Evolutionary conservation across 35 echinoderm and acorn worm genomes (phyloP).

Genomic region (Hemicentrotus pulcherrimus): DNA sequence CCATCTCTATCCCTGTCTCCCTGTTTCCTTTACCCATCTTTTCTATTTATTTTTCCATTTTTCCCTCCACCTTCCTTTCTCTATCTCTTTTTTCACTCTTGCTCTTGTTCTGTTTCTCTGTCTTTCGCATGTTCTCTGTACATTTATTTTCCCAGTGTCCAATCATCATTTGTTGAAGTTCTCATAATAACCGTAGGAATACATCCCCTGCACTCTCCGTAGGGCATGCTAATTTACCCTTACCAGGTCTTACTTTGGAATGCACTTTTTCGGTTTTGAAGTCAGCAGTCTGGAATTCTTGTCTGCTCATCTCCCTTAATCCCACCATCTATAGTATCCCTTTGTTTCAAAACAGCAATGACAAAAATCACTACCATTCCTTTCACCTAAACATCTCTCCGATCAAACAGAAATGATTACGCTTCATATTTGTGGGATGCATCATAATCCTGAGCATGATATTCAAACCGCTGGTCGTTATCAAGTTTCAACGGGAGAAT

Average conservation of each 20-base stretch:
- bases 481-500: not conserved
- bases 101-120: not conserved
- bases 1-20: not conserved
- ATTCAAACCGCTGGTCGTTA: not conserved
- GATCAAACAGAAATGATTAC: not conserved
- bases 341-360: not conserved
- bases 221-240: not conserved
- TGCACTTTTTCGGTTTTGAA: slow-evolving; percentile 28
- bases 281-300: not conserved
- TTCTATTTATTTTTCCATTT: not conserved
- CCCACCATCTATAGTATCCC: not conserved
- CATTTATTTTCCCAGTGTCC: not conserved
- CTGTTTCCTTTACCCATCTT: not conserved
- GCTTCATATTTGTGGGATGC: not conserved
- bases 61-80: not conserved
- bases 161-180: not conserved
- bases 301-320: not conserved
- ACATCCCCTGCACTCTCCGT: too few species aligned
- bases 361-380: not conserved
- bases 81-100: not conserved
- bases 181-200: too few species aligned
- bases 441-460: not conserved
- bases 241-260: not conserved
- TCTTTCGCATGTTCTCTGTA: not conserved
- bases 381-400: not conserved